These are phyloP conservation scores for Ricordea florida DNA, from an alignment of 92 coral and sea anemone species.

Conservation along the genomic window DNA sequence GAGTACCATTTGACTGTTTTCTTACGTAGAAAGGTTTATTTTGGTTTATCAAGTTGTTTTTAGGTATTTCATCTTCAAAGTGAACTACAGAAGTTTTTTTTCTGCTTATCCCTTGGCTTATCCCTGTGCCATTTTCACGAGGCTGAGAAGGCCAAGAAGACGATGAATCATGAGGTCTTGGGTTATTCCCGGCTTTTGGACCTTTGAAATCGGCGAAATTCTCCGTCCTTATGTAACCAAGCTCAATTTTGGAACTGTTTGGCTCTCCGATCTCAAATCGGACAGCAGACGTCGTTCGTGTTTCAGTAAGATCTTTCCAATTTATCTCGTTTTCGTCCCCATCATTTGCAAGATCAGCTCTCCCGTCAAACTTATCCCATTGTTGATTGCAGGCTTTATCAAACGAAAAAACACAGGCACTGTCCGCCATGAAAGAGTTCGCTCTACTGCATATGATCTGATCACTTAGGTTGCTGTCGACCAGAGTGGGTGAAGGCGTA, in stretches of 20 bases:
- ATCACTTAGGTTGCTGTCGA: constrained; percentile 11
- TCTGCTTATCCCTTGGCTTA: neutral
- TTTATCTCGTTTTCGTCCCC: neutral
- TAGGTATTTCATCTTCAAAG: constrained; percentile 28
- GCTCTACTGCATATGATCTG: constrained; percentile 10
- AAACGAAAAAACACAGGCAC: no score
- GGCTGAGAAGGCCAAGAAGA: neutral
- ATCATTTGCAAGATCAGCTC: neutral
- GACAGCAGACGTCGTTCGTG: no score
- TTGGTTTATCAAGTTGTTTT: neutral
- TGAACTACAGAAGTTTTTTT: constrained; percentile 22
- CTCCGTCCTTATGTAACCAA: neutral
- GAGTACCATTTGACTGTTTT: neutral
- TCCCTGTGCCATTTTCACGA: neutral
- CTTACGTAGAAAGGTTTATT: neutral
- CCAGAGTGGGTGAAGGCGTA: constrained; percentile 30
- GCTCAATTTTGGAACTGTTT: no score
- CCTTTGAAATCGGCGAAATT: neutral
- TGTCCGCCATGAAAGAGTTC: no score
- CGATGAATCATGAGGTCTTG: neutral
- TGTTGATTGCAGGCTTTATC: no score
- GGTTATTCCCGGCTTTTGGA: neutral
- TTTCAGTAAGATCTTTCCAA: no score
- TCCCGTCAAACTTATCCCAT: no score
- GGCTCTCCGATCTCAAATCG: no score